phyloP scores from a whole-genome alignment of 2,797 vertebrate species.

The Capromys pilorides region DNA sequence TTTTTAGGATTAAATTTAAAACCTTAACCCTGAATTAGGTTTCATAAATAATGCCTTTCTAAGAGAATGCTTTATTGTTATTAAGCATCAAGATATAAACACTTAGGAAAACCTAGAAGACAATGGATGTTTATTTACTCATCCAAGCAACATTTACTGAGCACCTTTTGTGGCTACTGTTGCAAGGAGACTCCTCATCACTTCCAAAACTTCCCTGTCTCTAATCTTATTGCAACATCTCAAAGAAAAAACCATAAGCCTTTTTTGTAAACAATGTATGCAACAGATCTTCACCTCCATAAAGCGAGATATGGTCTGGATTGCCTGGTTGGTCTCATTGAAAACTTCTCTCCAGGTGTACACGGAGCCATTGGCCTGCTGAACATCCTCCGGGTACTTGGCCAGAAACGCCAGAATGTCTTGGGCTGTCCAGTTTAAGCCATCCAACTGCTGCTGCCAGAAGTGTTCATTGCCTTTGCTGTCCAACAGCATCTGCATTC shows the following conservation, averaged over 20 bases:
- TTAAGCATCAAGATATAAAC: neutral
- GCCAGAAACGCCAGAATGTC: slow-evolving; percentile 91
- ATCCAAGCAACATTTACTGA: slow-evolving; percentile 4
- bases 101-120: neutral
- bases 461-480: slow-evolving; percentile 89
- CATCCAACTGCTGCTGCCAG: slow-evolving; percentile 87
- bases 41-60: neutral
- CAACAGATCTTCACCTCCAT: slow-evolving; percentile 92
- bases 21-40: neutral
- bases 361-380: slow-evolving; percentile 81
- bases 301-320: slow-evolving; percentile 94
- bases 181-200: neutral
- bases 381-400: slow-evolving; percentile 88
- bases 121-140: neutral
- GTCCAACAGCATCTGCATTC: slow-evolving; percentile 91
- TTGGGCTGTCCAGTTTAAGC: slow-evolving; percentile 90
- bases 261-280: neutral
- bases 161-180: neutral
- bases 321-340: slow-evolving; percentile 94
- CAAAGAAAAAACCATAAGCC: neutral
- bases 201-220: neutral
- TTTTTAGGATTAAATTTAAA: slow-evolving; percentile 30
- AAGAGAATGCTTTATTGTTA: neutral
- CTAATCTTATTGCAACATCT: neutral
- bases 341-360: slow-evolving; percentile 95